Percentiles rank a stretch among this genome's conserved stretches.
Conservation (phyloP, 2,113 vertebrate species). For the Cyprinodon brontotheroides region DNA sequence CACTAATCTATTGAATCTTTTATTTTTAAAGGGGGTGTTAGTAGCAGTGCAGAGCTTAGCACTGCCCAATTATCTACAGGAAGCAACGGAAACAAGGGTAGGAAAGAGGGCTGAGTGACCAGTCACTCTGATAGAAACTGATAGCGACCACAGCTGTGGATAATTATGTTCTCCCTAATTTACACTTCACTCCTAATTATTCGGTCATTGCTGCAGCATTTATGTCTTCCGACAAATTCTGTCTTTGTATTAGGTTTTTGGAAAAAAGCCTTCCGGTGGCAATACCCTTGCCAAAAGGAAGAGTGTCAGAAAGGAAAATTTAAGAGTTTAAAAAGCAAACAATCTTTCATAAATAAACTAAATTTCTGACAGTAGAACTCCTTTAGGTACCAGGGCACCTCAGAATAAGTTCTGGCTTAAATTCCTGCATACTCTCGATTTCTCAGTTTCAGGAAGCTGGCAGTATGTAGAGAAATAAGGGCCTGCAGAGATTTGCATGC, state of each 20-base stretch:
- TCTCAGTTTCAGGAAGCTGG: no score
- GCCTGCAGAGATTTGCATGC: no score
- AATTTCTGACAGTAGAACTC: background rate
- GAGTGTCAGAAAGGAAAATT: background rate
- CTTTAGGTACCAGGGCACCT: background rate
- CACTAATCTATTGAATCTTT: constrained; percentile 58
- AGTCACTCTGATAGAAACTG: constrained; percentile 62
- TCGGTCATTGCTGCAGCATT: constrained; percentile 14
- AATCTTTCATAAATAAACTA: background rate
- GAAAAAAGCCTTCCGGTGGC: constrained; percentile 13
- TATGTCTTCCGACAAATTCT: constrained; percentile 22
- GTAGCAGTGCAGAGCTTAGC: constrained; percentile 56
- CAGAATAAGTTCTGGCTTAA: background rate
- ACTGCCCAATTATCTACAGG: constrained; percentile 60
- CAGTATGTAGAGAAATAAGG: no score
- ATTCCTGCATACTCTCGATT: no score
- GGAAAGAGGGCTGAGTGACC: constrained; percentile 52
- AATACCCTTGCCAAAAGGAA: constrained; percentile 6
- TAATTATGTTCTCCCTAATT: constrained; percentile 55
- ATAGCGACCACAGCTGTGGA: constrained; percentile 59
- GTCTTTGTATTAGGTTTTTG: constrained; percentile 16
- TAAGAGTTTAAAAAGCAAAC: background rate
- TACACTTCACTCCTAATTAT: constrained; percentile 32
- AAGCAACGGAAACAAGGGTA: constrained; percentile 45
- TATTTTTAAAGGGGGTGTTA: constrained; percentile 47